Evolutionary conservation across 2,113 vertebrate species (phyloP), one percentile per base, ranked within the genome.

Genomic region (Microcebus tavaratra): DNA sequence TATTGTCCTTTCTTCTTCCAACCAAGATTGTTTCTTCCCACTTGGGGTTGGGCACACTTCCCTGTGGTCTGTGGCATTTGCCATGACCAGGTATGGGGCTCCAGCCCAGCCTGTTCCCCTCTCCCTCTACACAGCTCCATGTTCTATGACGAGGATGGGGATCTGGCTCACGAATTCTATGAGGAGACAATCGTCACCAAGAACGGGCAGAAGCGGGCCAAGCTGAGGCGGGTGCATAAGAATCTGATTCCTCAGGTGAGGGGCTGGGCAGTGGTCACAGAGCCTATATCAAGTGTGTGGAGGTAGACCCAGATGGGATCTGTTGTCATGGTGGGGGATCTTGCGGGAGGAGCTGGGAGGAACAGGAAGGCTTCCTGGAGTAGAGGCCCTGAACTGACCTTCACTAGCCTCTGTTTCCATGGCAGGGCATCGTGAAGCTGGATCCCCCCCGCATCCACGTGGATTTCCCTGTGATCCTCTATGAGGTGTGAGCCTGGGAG

Each of bases 231-330:
- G 96, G 99, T 99, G 87, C 99, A 99, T 96, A 99, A 99, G 98
- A 99, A 99, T 97, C 98, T 99, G 97, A 99, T 99, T 98, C 99
- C 99, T 98, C 99, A 99, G 99, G 99, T 99, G 98, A 98, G n/a
- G 0, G 57, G 31, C 75, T 72, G 94, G 82, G 73, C 78, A 59
- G 34, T 57, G 83, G 63, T 87, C 36, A 31, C 1, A 70, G 36
- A 88, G 18, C 31, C 42, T 76, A 0, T 29, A 45, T 48, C 14
- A 72, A 57, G 81, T 34, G 14, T 91, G 36, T 29, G 48, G 34
- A 48, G 36, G 36, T 29, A 72, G 79, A 89, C 67, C 59, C 11
- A 67, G 42, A 50, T 67, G 39, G 61, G 53, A 65, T 87, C 75
- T 91, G 17, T 84, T 92, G 27, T 75, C 53, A 5, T 25, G 65